Base-by-base conservation (phyloP, 1,140 invertebrate species). In the Caenorhabditis brenneri region DNA sequence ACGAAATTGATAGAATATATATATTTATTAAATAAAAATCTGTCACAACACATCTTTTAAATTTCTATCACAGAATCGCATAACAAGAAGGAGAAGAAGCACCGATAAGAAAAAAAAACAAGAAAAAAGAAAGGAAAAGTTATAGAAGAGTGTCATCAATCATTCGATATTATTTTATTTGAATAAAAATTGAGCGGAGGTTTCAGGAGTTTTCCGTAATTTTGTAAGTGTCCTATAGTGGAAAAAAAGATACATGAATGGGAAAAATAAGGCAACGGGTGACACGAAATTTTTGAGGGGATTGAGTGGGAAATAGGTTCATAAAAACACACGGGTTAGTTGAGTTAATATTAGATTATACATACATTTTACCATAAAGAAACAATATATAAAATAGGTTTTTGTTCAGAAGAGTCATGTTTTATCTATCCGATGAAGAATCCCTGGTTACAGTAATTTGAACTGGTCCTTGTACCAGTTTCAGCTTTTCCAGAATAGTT, bases 401-500 rank as follows among this genome's bases (percentile, higher is more conserved):
- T 51, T 51, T 42, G 39, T 42, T 42, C 39, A 42, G 12, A 42
- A 42, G 5, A 42, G 53, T 55, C 53, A 55, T 55, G 53, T 12
- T 55, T 29, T 27, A 55, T 51, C 53, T 22, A 29, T 55, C 53
- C 2, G 53, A 55, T 22, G 53, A 19, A 2, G 22, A 10, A 15
- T 81, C 53, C 48, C 82, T 22, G 31, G 74, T 74, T 79, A 83
- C 82, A 15, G 82, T 83, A 46, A 83, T 78, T 42, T 79, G 48
- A 24, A 83, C 36, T 7, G 69, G 82, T 10, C 74, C 82, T 42
- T 51, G 46, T 29, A 65, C 39, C 39, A 65, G 58, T 53, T 88
- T 87, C n/a, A 89, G 82, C 22, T 79, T 69, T 27, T 88, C 88
- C 2, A 88, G 85, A 58, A 89, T 87, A 24, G 46, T 80, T 10